A percentile compares a stretch with the other conserved stretches of the same genome.
Evolutionary conservation across 35 echinoderm and acorn worm species (phyloP).

Genomic region (Ptychodera flava): DNA sequence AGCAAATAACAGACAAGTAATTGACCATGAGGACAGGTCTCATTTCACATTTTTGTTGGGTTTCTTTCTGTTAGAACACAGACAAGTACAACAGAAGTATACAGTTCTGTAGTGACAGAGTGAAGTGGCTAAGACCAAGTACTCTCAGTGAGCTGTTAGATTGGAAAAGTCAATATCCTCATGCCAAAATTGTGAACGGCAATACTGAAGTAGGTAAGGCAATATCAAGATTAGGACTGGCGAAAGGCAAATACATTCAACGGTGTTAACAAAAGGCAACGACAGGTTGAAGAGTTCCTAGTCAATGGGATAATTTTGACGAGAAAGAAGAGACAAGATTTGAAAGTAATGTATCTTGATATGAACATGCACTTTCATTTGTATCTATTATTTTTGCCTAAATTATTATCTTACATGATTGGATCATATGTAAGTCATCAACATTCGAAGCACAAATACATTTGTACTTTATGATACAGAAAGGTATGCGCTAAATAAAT

Average conservation of each 20-base stretch:
- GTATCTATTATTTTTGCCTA: background rate
- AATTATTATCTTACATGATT: background rate
- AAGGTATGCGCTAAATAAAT: background rate
- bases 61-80: background rate
- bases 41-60: background rate
- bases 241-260: no score
- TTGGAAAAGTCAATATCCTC: constrained; percentile 1
- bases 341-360: no score
- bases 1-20: background rate
- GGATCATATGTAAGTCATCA: background rate
- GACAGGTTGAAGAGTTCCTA: no score
- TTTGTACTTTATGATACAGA: background rate
- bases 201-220: constrained; percentile 34
- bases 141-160: constrained; percentile 21
- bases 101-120: constrained; percentile 22
- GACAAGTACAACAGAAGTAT: background rate
- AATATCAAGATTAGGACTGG: no score
- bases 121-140: constrained; percentile 19
- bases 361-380: background rate
- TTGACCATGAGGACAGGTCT: background rate
- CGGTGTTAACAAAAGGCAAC: no score
- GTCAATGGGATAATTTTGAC: no score
- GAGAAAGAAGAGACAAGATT: no score
- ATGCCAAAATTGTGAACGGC: constrained; percentile 19
- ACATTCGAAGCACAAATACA: no score